Evolutionary conservation across 2,797 vertebrate species (phyloP), one percentile per base, ranked within the genome.

Genomic region (Squalus acanthias): DNA sequence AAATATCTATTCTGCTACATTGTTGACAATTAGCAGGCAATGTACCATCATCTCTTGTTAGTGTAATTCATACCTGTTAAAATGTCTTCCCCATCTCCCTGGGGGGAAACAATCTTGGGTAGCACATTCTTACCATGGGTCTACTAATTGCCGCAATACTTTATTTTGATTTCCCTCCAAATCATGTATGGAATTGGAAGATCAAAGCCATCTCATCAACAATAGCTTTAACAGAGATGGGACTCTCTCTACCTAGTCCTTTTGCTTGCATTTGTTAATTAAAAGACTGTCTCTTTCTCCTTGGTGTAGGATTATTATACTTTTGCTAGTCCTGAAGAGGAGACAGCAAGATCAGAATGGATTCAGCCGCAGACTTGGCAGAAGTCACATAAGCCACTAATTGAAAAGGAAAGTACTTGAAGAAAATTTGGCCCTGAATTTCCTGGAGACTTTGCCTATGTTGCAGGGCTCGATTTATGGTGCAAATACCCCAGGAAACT

Each of bases 1-100:
- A 95, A 95, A 76, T 95, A 76, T 60, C 29, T 95, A 29, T 76
- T 95, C 70, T 95, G 94, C 94, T 74, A 95, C 94, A 74, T 53
- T 95, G 70, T 72, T 53, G 50, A 15, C 46, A 95, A 76, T 74
- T 95, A 74, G 39, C 69, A 70, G 29, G 26, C 94, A 74, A 57
- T 9, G 26, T 13, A n/a, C 29, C 29, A 74, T 60, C 94, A 95
- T 76, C 70, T 60, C 94, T 95, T 60, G 50, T n/a, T 70, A 95
- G 94, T 74, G 50, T 33, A 95, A 95, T 72, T 95, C 67, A 93
- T 93, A 39, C 65, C 24, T 93, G 91, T 93, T 93, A 69, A 93
- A 93, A 69, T 93, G 17, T 69, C 39, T 65, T 24, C 65, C 10
- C 65, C 65, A 67, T 2, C n/a, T 93, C 65, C 91, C 91, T 8